Percentiles rank a stretch among this genome's conserved stretches.
Evolutionary conservation across 2,113 vertebrate genomes (phyloP).

Genomic region (Pica pica): DNA sequence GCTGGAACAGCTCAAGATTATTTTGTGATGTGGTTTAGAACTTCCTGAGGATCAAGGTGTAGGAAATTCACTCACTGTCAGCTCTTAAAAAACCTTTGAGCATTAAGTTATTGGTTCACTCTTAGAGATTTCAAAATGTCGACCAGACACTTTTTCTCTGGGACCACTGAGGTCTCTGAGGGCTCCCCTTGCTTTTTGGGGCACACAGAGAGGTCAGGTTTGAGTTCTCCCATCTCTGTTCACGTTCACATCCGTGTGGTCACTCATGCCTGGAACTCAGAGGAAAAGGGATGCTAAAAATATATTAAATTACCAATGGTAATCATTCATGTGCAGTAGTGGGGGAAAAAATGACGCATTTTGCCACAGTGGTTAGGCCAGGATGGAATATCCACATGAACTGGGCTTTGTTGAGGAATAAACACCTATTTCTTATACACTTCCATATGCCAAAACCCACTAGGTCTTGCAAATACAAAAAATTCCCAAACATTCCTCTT

Average conservation of each 20-base stretch:
- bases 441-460: neutral
- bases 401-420: neutral
- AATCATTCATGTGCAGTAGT: neutral
- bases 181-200: neutral
- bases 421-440: neutral
- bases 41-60: neutral
- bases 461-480: neutral
- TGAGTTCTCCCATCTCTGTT: neutral
- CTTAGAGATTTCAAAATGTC: neutral
- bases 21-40: neutral
- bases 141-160: neutral
- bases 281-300: neutral
- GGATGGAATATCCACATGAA: neutral
- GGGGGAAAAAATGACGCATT: neutral
- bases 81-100: neutral
- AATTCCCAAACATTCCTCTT: neutral
- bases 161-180: neutral
- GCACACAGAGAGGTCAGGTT: neutral
- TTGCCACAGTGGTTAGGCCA: neutral
- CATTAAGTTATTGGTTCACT: neutral
- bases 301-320: neutral
- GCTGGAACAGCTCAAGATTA: neutral
- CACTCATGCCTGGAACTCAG: neutral
- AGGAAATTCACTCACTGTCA: neutral
- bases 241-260: fast-evolving